Base-by-base conservation (phyloP, 2,888 invertebrate species). In the Drosophila borealis region DNA sequence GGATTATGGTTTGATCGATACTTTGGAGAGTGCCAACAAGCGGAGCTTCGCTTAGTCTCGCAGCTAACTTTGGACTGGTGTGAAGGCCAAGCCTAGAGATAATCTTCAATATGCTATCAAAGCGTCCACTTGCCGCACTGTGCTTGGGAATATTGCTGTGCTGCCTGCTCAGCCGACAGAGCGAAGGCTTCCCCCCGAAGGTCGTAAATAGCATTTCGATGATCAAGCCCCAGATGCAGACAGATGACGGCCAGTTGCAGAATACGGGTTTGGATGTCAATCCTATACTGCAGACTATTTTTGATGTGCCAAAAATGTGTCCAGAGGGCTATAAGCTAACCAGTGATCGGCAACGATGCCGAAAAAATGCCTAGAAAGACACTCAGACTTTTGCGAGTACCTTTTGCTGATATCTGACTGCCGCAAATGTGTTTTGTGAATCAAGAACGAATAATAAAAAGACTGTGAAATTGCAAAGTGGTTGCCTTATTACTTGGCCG, bases 281-380 rank as follows among this genome's bases (percentile, higher is more conserved):
- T 19, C 36, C 55, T 34, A 10, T 21, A 11, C 2, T 70, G 11
- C 45, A 80, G 44, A 72, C 70, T 44, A 41, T 84, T 0, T 73
- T 82, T 0, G 29, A 51, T 0, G 3, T 55, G 11, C 34, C 68
- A 6, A 61, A 57, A 11, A 51, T 21, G 6, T 84, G 84, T 44
- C 50, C 13, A 6, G 41, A 59, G 1, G 87, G 79, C n/a, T 72
- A 29, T 41, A 42, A 54, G 25, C 37, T 59, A 3, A 46, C 36
- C 1, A 67, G 61, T 1, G 8, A 19, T 0, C 54, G 44, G 10
- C 53, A 42, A 14, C 65, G 45, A 1, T 87, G 87, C 14, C 71
- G 74, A 1, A 61, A 63, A 17, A 48, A 11, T 10, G 75, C 70
- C 2, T 85, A 74, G 41, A 37, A 17, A 3, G 9, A 4, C 3